A percentile compares a stretch with the other conserved stretches of the same genome.
Evolutionary conservation across 2,888 invertebrate genomes (phyloP).

Genomic region (Cataglyphis albicans): DNA sequence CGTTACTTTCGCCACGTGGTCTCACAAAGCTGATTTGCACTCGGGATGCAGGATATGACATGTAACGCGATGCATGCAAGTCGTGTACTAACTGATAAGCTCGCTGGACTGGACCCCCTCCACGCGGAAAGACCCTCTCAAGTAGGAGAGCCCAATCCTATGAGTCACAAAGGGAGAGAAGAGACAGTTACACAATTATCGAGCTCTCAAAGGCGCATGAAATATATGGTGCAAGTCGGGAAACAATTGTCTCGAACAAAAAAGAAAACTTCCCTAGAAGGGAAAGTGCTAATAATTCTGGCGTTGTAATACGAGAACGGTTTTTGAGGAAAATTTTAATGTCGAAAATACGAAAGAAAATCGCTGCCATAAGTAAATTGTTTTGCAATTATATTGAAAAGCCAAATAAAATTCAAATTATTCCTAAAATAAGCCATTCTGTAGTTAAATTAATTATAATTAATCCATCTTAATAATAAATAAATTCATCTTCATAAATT

Average conservation of each 20-base stretch:
- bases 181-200: conserved; percentile 42
- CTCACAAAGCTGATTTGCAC: conserved; percentile 46
- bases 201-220: conserved; percentile 1
- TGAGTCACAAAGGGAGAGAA: conserved; percentile 61
- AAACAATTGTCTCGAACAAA: background rate
- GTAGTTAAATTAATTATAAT: background rate
- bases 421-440: background rate
- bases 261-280: background rate
- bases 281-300: background rate
- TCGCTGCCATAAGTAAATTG: background rate
- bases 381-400: background rate
- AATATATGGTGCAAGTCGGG: background rate
- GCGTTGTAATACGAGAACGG: background rate
- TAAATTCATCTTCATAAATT: background rate
- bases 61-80: conserved; percentile 73
- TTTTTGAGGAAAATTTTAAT: background rate
- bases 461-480: too few relatives aligned
- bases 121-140: conserved; percentile 55
- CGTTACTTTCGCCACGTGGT: conserved; percentile 1
- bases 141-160: conserved; percentile 68
- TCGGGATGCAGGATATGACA: conserved; percentile 52
- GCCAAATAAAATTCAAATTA: background rate
- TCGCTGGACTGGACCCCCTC: conserved; percentile 63
- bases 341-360: background rate
- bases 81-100: conserved; percentile 78